Percentiles rank a stretch among this genome's conserved stretches.
Conservation (phyloP, 2,888 invertebrate species). For the Dysmachus trigonus region DNA sequence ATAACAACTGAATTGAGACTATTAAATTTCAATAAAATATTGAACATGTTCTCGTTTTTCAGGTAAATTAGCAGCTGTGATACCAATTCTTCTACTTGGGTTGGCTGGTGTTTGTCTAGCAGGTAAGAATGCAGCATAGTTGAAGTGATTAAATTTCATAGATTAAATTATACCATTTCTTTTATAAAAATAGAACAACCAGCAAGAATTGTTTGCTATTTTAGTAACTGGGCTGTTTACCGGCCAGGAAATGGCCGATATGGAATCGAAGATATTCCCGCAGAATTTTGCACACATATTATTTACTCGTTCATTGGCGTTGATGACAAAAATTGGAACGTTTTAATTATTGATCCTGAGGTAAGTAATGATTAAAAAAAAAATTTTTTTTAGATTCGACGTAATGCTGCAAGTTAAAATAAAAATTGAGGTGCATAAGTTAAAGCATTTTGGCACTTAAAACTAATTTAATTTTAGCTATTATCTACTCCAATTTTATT, state of each 20-base stretch:
- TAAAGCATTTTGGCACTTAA: too few species aligned
- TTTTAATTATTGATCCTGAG: constrained; percentile 83
- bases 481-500: too few species aligned
- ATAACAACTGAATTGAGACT: neutral
- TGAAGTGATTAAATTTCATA: neutral
- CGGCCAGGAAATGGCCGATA: constrained; percentile 84
- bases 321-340: constrained; percentile 78
- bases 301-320: constrained; percentile 91
- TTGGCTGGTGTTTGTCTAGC: neutral
- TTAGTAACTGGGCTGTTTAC: constrained; percentile 77
- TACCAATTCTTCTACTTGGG: constrained; percentile 14
- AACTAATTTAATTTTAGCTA: too few species aligned
- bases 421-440: too few species aligned
- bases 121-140: constrained; percentile 18
- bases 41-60: neutral
- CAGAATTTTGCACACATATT: constrained; percentile 83
- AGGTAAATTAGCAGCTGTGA: constrained; percentile 17
- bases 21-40: neutral
- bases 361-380: constrained; percentile 63
- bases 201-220: constrained; percentile 69
- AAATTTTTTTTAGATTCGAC: too few species aligned
- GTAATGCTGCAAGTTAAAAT: too few species aligned
- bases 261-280: constrained; percentile 84
- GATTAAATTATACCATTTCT: neutral
- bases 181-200: constrained; percentile 55